Percentiles rank a stretch among this genome's conserved stretches.
These are phyloP conservation scores for Typhlichthys subterraneus DNA, from an alignment of 2,797 vertebrate genomes.

Conservation along the genomic window DNA sequence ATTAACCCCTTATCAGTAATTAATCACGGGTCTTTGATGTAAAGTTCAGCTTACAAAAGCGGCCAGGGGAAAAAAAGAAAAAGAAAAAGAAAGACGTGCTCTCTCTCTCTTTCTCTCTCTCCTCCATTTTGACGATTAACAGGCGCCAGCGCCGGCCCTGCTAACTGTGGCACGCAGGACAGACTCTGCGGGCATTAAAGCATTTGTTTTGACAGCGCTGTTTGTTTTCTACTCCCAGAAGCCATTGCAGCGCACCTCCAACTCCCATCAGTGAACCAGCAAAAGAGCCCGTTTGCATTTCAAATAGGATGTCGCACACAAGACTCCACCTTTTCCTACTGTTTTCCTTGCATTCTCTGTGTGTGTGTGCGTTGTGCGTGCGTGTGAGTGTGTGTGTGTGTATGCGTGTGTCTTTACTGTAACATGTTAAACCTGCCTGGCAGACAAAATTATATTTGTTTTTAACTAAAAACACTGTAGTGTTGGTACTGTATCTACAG, in stretches of 20 bases:
- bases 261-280: slow-evolving; percentile 77
- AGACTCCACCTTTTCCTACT: slow-evolving; percentile 49
- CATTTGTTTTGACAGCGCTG: slow-evolving; percentile 81
- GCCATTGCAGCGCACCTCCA: slow-evolving; percentile 78
- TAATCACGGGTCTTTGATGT: slow-evolving; percentile 87
- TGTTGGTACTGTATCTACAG: slow-evolving; percentile 13
- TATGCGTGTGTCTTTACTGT: slow-evolving; percentile 2
- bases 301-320: slow-evolving; percentile 76
- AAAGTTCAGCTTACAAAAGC: slow-evolving; percentile 86
- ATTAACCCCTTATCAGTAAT: slow-evolving; percentile 89
- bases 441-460: slow-evolving; percentile 41
- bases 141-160: slow-evolving; percentile 64
- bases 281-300: slow-evolving; percentile 79
- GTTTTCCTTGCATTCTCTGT: slow-evolving; percentile 36
- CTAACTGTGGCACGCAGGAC: slow-evolving; percentile 75
- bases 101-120: slow-evolving; percentile 27
- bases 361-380: not conserved
- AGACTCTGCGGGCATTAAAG: slow-evolving; percentile 77
- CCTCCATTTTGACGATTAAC: slow-evolving; percentile 76
- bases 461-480: slow-evolving; percentile 19
- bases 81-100: not conserved
- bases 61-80: slow-evolving; percentile 60
- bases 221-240: slow-evolving; percentile 81
- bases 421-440: slow-evolving; percentile 52
- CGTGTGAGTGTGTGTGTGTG: slow-evolving; percentile 12